These are phyloP conservation scores for Orientallactaga sibirica DNA, from an alignment of 2,797 vertebrate genomes.

Conservation along the genomic window DNA sequence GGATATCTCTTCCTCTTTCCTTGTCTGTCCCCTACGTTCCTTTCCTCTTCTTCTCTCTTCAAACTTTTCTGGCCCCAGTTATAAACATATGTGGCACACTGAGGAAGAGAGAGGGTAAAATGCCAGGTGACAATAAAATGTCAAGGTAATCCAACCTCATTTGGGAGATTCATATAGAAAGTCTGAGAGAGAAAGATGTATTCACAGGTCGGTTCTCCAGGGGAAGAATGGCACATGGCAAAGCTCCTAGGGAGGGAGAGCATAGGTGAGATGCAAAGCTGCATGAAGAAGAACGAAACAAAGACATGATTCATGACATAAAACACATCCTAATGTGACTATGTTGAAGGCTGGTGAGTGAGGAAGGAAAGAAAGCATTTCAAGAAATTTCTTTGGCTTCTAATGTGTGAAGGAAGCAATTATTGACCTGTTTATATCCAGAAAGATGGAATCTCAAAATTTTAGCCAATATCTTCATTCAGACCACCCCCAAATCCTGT, in stretches of 20 bases:
- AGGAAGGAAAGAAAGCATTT: neutral
- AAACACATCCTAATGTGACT: neutral
- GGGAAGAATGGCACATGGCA: slow-evolving; percentile 68
- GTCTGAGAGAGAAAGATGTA: slow-evolving; percentile 31
- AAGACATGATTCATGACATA: neutral
- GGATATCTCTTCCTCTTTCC: neutral
- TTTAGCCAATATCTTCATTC: slow-evolving; percentile 14
- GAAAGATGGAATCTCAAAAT: neutral
- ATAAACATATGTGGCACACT: slow-evolving; percentile 80
- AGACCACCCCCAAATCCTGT: neutral
- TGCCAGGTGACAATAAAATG: slow-evolving; percentile 80
- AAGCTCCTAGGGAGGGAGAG: slow-evolving; percentile 41
- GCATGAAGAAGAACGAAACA: neutral
- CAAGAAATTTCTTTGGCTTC: slow-evolving; percentile 33
- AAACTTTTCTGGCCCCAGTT: slow-evolving; percentile 76
- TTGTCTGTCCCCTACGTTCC: neutral
- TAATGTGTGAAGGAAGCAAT: neutral
- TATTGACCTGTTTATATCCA: neutral
- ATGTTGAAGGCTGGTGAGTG: neutral
- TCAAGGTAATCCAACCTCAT: slow-evolving; percentile 82
- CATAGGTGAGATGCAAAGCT: neutral
- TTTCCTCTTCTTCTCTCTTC: neutral
- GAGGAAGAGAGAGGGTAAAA: slow-evolving; percentile 61
- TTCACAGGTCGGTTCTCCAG: slow-evolving; percentile 76
- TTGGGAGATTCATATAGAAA: slow-evolving; percentile 52